These are phyloP conservation scores for Entomobrya proxima DNA, from an alignment of 2,888 invertebrate genomes.

Conservation along the genomic window DNA sequence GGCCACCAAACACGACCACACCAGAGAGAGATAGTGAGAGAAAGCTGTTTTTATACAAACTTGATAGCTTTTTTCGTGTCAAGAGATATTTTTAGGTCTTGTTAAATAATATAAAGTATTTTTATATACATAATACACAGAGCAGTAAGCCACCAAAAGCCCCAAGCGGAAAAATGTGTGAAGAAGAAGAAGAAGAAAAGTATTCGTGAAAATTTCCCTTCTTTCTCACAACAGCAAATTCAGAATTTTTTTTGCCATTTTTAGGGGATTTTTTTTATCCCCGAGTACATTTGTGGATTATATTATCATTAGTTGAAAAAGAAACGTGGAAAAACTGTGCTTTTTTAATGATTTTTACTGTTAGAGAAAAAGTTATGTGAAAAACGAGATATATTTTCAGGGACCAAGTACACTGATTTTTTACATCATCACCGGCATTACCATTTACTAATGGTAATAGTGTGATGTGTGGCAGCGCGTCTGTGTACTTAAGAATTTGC, in stretches of 20 bases:
- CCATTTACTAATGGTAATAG: background rate
- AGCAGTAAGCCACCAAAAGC: constrained; percentile 71
- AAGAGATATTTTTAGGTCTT: background rate
- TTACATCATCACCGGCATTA: background rate
- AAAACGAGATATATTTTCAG: background rate
- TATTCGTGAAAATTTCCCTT: background rate
- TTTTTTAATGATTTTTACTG: background rate
- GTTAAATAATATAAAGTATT: background rate
- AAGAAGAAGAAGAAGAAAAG: background rate
- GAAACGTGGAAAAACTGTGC: background rate
- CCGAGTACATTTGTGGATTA: too few species aligned
- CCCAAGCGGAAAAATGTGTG: constrained; percentile 71
- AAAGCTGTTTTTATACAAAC: constrained; percentile 21
- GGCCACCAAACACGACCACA: constrained; percentile 74
- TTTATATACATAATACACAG: constrained; percentile 24
- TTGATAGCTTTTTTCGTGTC: background rate
- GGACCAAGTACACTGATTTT: background rate
- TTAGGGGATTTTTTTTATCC: too few species aligned
- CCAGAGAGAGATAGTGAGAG: constrained; percentile 57
- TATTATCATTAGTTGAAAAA: background rate
- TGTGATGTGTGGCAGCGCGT: too few species aligned
- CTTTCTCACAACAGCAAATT: background rate
- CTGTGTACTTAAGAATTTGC: background rate
- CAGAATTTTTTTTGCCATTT: background rate
- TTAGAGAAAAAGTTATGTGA: background rate